phyloP scores from a whole-genome alignment of 2,113 vertebrate species.

The Aix galericulata region DNA sequence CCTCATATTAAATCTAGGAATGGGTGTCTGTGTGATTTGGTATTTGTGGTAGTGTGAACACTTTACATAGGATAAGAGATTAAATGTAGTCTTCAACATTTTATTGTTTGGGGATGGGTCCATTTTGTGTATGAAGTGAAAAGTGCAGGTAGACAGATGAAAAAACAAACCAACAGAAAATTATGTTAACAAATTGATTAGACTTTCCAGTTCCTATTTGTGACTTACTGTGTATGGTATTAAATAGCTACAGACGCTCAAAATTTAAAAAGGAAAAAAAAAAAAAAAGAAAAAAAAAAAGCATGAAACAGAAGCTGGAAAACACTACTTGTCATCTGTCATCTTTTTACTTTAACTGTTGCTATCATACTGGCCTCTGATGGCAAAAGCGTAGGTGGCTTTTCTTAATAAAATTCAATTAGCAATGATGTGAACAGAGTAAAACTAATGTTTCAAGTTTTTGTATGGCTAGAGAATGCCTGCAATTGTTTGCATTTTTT shows the following conservation, averaged over 20 bases:
- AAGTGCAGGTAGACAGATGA: not conserved
- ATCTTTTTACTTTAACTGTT: not conserved
- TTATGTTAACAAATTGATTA: not conserved
- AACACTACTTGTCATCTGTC: not conserved
- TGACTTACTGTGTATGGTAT: not conserved
- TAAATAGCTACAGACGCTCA: not conserved
- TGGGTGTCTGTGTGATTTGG: not conserved
- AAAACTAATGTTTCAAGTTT: not conserved
- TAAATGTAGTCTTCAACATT: not conserved
- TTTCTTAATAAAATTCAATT: not conserved
- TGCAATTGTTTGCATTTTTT: not conserved
- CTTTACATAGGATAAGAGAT: not conserved
- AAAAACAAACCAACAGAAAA: not conserved
- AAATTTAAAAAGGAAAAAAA: not conserved
- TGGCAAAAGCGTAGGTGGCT: not conserved
- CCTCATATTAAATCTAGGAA: not conserved
- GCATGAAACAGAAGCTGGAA: not conserved
- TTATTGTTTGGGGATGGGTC: not conserved
- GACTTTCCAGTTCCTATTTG: not conserved
- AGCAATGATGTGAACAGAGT: not conserved
- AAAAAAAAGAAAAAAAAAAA: too few species aligned
- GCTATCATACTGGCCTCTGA: not conserved
- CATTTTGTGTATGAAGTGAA: not conserved
- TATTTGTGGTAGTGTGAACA: not conserved
- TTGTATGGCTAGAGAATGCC: not conserved